These are phyloP conservation scores for Labeo catla DNA, from an alignment of 2,113 vertebrate species.

Conservation along the genomic window DNA sequence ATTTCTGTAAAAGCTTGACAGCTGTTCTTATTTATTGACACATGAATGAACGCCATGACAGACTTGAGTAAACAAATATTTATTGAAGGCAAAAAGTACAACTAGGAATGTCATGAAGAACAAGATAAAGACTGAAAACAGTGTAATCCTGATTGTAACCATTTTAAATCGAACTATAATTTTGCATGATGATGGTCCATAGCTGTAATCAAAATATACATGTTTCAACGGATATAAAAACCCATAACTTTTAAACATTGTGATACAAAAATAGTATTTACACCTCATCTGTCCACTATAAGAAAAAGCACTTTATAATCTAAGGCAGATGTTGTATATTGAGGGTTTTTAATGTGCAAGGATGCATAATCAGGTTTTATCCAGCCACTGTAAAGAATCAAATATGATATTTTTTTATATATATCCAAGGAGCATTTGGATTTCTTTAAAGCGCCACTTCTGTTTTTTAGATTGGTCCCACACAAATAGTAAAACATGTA, in stretches of 20 bases:
- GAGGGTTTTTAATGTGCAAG: conserved; percentile 53
- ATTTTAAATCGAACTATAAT: conserved; percentile 64
- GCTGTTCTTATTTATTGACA: not conserved
- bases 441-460: not conserved
- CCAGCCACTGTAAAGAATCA: conserved; percentile 21
- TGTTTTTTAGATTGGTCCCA: conserved; percentile 28
- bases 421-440: not conserved
- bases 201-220: conserved; percentile 76
- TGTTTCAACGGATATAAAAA: conserved; percentile 69
- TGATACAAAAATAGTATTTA: conserved; percentile 74
- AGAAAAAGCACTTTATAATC: conserved; percentile 31
- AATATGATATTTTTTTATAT: not conserved
- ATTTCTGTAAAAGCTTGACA: not conserved
- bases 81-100: conserved; percentile 62
- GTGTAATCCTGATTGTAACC: conserved; percentile 58
- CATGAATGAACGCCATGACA: not conserved
- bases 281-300: conserved; percentile 55
- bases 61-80: conserved; percentile 57
- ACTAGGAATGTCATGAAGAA: conserved; percentile 48
- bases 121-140: conserved; percentile 30
- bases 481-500: not conserved
- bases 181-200: conserved; percentile 55
- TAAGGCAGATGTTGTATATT: conserved; percentile 45
- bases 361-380: conserved; percentile 44
- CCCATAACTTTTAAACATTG: conserved; percentile 62